Conservation (phyloP, 2,888 invertebrate genomes). For the Syrphus vitripennis region DNA sequence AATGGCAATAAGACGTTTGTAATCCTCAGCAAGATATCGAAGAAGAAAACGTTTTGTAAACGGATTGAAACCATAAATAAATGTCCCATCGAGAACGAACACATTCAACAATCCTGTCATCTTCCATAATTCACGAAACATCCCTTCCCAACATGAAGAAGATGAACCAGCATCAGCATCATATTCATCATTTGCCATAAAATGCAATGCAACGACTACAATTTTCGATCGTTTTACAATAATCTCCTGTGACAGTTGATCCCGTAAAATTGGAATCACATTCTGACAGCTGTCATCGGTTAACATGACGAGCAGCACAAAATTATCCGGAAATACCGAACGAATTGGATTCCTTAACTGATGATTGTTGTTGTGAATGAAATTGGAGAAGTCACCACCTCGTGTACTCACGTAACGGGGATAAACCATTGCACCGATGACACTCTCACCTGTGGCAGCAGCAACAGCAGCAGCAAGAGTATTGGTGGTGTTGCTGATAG, state of each 20-base stretch:
- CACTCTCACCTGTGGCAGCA: background rate
- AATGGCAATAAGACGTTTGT: constrained; percentile 13
- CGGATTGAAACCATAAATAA: constrained; percentile 43
- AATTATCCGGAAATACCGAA: constrained; percentile 58
- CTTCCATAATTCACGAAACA: constrained; percentile 44
- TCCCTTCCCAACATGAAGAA: background rate
- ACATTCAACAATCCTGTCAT: constrained; percentile 56
- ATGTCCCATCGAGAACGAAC: constrained; percentile 28
- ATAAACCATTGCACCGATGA: constrained; percentile 33
- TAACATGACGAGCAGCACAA: constrained; percentile 58
- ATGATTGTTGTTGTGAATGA: constrained; percentile 25
- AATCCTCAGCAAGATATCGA: background rate
- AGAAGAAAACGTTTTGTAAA: constrained; percentile 38
- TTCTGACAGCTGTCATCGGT: constrained; percentile 54
- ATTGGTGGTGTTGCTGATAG: background rate
- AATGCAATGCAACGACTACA: constrained; percentile 13
- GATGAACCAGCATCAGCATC: background rate
- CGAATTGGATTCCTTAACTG: constrained; percentile 17
- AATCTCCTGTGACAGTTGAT: constrained; percentile 47
- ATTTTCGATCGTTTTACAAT: constrained; percentile 63
- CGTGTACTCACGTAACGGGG: constrained; percentile 52
- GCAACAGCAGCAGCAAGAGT: too few relatives aligned
- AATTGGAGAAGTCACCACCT: constrained; percentile 46
- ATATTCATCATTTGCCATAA: background rate
- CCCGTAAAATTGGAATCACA: constrained; percentile 52